phyloP scores from a whole-genome alignment of 2,113 vertebrate genomes.

The Lamprotornis superbus region DNA sequence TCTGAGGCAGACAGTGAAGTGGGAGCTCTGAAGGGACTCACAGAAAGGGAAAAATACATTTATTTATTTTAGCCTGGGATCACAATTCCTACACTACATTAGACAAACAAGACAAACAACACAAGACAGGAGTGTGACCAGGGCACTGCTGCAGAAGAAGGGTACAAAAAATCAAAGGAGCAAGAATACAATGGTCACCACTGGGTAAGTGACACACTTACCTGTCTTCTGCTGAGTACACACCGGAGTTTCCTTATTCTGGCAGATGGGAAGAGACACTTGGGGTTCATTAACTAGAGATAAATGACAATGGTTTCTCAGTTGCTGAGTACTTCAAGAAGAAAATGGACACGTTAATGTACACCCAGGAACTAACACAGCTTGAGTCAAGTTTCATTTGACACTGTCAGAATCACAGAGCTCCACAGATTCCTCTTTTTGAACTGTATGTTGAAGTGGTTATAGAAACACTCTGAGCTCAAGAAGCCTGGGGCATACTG shows the following conservation, averaged over 20 bases:
- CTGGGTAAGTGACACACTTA: neutral
- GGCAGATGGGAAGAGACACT: neutral
- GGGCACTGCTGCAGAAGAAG: neutral
- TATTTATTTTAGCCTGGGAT: neutral
- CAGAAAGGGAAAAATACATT: neutral
- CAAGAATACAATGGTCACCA: neutral
- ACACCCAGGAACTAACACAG: neutral
- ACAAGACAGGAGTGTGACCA: neutral
- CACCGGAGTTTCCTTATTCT: neutral
- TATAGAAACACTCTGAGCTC: neutral
- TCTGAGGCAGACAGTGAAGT: neutral
- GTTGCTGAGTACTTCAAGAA: neutral
- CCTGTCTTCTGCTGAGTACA: neutral
- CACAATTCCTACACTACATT: neutral
- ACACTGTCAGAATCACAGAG: neutral
- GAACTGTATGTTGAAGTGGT: neutral
- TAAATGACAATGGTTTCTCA: neutral
- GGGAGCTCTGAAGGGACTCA: neutral
- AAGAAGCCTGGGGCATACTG: neutral
- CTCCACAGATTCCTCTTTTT: neutral
- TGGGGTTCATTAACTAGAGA: neutral
- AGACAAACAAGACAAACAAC: neutral
- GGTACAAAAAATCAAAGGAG: neutral
- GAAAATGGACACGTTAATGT: accelerated
- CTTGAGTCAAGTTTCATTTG: neutral